phyloP scores from a whole-genome alignment of 2,888 invertebrate genomes.

The Dendrolimus pini region DNA sequence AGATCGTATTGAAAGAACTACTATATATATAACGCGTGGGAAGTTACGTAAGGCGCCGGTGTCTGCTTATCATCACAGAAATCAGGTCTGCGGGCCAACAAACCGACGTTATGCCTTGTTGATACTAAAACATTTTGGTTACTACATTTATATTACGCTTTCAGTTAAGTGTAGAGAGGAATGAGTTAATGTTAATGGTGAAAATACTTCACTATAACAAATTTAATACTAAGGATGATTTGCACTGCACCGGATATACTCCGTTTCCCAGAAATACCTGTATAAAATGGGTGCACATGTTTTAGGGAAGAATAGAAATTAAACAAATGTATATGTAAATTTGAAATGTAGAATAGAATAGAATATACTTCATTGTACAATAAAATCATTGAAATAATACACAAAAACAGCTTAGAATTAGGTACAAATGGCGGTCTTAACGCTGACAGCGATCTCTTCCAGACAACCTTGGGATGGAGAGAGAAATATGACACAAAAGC shows the following conservation, averaged over 20 bases:
- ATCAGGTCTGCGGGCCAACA: slow-evolving; percentile 26
- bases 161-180: neutral
- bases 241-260: slow-evolving; percentile 7
- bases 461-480: too few species aligned
- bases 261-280: slow-evolving; percentile 11
- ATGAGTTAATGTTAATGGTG: slow-evolving; percentile 2
- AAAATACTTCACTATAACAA: slow-evolving; percentile 1
- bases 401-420: too few species aligned
- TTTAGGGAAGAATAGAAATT: too few species aligned
- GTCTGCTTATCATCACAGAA: slow-evolving; percentile 34
- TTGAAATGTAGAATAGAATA: too few species aligned
- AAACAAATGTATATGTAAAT: too few species aligned
- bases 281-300: too few species aligned
- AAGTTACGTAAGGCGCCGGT: slow-evolving; percentile 26
- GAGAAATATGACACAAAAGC: too few species aligned
- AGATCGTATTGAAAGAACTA: slow-evolving; percentile 16
- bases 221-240: slow-evolving; percentile 4
- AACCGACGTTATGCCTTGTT: slow-evolving; percentile 31
- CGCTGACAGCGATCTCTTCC: too few species aligned
- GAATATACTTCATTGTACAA: too few species aligned
- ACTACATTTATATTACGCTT: slow-evolving; percentile 26
- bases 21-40: slow-evolving; percentile 11
- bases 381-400: too few species aligned
- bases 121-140: slow-evolving; percentile 39
- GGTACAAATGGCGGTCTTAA: too few species aligned